Percentiles rank a stretch among this genome's conserved stretches.
These are phyloP conservation scores for Pantherophis alleghaniensis DNA, from an alignment of 2,797 vertebrate species.

Conservation along the genomic window DNA sequence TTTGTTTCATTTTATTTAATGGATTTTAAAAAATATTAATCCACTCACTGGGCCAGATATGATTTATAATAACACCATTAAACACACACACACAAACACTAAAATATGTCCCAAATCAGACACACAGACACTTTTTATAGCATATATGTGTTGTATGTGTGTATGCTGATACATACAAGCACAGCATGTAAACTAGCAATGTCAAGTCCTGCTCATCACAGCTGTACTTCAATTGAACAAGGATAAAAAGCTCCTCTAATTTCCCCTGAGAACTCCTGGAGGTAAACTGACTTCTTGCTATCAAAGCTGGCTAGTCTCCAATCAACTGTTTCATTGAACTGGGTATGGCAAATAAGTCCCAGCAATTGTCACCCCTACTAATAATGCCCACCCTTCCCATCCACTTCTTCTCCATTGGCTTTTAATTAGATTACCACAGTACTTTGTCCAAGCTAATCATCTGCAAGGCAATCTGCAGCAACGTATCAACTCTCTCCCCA, in stretches of 20 bases:
- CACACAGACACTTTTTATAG: neutral
- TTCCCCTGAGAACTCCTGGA: neutral
- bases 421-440: fast-evolving
- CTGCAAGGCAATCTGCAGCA: neutral
- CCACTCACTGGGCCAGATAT: neutral
- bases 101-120: neutral
- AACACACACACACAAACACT: neutral
- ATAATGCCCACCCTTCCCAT: neutral
- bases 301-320: constrained; percentile 4
- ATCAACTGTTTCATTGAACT: constrained; percentile 11
- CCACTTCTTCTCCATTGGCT: neutral
- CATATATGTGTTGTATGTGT: neutral
- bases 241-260: neutral
- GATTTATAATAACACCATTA: neutral
- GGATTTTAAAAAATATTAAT: neutral
- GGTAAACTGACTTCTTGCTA: neutral
- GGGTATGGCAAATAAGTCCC: neutral
- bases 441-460: fast-evolving
- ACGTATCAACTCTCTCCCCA: neutral
- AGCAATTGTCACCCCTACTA: neutral
- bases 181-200: neutral
- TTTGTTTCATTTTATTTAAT: neutral
- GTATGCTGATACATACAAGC: neutral
- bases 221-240: neutral
- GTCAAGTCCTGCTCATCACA: neutral